These are phyloP conservation scores for Coenonympha arcania DNA, from an alignment of 2,888 invertebrate genomes.

Conservation along the genomic window DNA sequence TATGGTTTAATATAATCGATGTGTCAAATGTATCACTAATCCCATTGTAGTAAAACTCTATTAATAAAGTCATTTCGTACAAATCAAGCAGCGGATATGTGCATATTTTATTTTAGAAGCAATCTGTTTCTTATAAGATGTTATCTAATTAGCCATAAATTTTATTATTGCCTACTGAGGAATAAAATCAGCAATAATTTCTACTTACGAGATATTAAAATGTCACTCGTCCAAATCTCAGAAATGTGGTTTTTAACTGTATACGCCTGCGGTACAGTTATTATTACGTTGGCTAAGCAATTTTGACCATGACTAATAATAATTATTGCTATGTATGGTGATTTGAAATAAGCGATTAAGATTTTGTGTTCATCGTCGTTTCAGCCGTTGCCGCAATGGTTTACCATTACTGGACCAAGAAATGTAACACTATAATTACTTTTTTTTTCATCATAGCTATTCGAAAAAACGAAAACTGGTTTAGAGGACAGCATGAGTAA, in stretches of 20 bases:
- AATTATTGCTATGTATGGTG: not conserved
- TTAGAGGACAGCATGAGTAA: too few species aligned
- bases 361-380: too few species aligned
- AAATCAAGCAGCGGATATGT: conserved; percentile 8
- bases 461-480: too few species aligned
- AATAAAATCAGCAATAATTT: conserved; percentile 12
- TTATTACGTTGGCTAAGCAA: not conserved
- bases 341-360: too few species aligned
- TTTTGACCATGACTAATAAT: not conserved
- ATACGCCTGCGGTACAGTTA: not conserved
- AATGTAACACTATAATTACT: too few species aligned
- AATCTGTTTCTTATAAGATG: conserved; percentile 5
- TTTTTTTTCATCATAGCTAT: too few species aligned
- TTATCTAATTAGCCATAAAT: conserved; percentile 10
- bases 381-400: too few species aligned
- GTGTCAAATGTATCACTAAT: conserved; percentile 18
- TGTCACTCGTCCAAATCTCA: not conserved
- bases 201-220: not conserved
- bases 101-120: conserved; percentile 2
- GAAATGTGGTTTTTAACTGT: not conserved
- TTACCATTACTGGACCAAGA: too few species aligned
- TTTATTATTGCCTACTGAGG: not conserved
- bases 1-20: conserved; percentile 9
- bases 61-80: conserved; percentile 14
- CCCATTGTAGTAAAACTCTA: conserved; percentile 19